phyloP scores from a whole-genome alignment of 2,797 vertebrate species.

The Loriculus beryllinus region DNA sequence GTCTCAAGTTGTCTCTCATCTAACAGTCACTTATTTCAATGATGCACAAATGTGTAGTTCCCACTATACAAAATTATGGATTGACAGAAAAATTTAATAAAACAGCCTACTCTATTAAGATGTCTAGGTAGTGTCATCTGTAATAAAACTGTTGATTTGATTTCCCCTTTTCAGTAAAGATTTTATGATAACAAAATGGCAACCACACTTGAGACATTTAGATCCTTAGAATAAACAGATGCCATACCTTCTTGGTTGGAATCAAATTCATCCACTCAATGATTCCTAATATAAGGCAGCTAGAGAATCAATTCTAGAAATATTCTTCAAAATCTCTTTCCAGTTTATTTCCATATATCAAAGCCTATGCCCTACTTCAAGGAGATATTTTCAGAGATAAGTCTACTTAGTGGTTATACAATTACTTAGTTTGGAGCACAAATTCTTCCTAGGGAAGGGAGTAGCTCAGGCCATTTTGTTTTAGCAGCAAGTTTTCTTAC shows the following conservation, averaged over 20 bases:
- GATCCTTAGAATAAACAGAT: background rate
- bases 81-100: constrained; percentile 36
- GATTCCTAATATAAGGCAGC: background rate
- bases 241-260: background rate
- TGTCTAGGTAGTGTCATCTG: background rate
- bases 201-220: background rate
- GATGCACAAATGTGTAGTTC: constrained; percentile 26
- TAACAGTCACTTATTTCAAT: constrained; percentile 36
- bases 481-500: background rate
- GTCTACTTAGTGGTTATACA: background rate
- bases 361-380: background rate
- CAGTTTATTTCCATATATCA: background rate
- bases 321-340: background rate
- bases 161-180: background rate
- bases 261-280: background rate
- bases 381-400: background rate
- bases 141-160: background rate
- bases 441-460: background rate
- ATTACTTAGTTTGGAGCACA: background rate
- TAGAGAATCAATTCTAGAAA: background rate
- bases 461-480: background rate
- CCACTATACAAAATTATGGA: constrained; percentile 10
- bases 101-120: background rate
- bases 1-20: constrained; percentile 55
- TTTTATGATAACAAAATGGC: background rate